Evolutionary conservation across 2,888 invertebrate genomes (phyloP).

Genomic region (Drosophila formosana): DNA sequence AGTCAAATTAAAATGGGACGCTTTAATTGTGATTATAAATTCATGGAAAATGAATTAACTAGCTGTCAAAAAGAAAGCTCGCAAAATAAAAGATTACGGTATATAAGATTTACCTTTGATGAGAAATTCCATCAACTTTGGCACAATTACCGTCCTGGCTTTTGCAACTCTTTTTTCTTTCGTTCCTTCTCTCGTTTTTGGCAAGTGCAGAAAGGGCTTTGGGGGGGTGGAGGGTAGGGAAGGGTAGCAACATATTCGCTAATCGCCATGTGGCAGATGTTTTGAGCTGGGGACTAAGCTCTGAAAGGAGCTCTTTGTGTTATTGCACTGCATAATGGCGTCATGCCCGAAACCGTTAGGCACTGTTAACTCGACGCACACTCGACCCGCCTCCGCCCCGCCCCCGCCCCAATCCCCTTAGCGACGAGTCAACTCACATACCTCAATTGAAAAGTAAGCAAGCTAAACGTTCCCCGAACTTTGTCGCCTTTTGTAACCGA

Average conservation of each 20-base stretch:
- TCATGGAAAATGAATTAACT: conserved; percentile 20
- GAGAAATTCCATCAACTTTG: conserved; percentile 25
- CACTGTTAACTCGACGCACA: conserved; percentile 46
- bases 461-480: conserved; percentile 70
- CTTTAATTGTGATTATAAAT: conserved; percentile 24
- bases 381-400: conserved; percentile 6
- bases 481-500: conserved; percentile 48
- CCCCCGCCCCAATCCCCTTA: not conserved
- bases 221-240: not conserved
- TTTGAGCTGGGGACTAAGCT: conserved; percentile 39
- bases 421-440: conserved; percentile 5
- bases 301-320: conserved; percentile 49
- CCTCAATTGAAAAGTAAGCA: conserved; percentile 73
- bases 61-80: not conserved
- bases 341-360: conserved; percentile 47
- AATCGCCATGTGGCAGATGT: conserved; percentile 52
- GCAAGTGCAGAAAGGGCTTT: not conserved
- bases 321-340: conserved; percentile 62
- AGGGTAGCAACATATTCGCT: conserved; percentile 31
- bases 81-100: not conserved
- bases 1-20: conserved; percentile 11
- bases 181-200: conserved; percentile 2
- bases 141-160: conserved; percentile 10
- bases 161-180: conserved; percentile 14
- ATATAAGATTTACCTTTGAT: conserved; percentile 19